phyloP scores from a whole-genome alignment of 2,888 invertebrate genomes.

The Stictocephala bisonia region DNA sequence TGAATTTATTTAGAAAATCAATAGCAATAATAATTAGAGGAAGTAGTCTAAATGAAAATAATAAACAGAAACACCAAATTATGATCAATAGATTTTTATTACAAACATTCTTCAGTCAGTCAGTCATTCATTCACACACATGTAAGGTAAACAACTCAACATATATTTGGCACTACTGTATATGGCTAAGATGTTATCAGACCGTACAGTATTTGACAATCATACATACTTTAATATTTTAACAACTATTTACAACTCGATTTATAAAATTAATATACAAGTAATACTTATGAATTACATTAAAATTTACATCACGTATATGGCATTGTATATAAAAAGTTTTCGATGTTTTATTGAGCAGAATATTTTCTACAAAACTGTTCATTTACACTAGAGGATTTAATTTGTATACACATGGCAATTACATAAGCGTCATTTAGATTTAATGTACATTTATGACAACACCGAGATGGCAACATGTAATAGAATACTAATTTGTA shows the following conservation, averaged over 20 bases:
- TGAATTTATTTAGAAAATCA: no score
- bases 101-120: constrained; percentile 41
- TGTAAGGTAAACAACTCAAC: constrained; percentile 48
- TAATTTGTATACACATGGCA: constrained; percentile 44
- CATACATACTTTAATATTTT: constrained; percentile 42
- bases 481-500: constrained; percentile 44
- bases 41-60: no score
- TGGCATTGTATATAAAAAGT: constrained; percentile 46
- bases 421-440: constrained; percentile 40
- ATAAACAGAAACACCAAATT: neutral
- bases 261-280: constrained; percentile 42
- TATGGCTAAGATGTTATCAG: constrained; percentile 56
- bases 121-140: constrained; percentile 18
- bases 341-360: constrained; percentile 39
- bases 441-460: constrained; percentile 43
- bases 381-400: constrained; percentile 43
- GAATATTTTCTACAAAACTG: constrained; percentile 43
- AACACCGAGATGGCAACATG: constrained; percentile 42
- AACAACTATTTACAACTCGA: constrained; percentile 44
- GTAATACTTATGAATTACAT: constrained; percentile 45
- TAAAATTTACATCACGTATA: constrained; percentile 46
- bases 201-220: constrained; percentile 40
- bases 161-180: constrained; percentile 59
- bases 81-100: constrained; percentile 44
- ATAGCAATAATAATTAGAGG: no score